Evolutionary conservation across 2,113 vertebrate species (phyloP).

Genomic region (Mesembrinibis cayennensis): DNA sequence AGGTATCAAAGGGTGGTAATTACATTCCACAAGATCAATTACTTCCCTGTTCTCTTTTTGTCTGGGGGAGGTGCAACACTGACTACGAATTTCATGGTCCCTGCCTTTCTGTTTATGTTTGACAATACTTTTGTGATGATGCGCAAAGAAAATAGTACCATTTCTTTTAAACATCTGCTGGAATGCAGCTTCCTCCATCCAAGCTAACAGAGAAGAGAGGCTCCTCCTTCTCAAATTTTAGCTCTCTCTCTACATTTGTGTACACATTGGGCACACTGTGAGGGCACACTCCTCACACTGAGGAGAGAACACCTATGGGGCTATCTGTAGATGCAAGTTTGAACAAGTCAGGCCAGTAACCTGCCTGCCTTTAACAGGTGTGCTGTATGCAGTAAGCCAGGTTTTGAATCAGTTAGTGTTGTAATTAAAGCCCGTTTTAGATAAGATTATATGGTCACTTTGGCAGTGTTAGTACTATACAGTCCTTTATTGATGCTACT

Average conservation of each 20-base stretch:
- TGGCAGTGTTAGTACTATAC: background rate
- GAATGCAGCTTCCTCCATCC: background rate
- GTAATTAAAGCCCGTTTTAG: background rate
- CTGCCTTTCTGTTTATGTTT: background rate
- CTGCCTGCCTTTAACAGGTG: background rate
- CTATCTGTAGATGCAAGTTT: background rate
- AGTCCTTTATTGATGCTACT: background rate
- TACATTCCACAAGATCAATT: background rate
- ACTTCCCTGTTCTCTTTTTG: background rate
- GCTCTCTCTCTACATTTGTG: background rate
- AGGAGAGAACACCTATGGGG: background rate
- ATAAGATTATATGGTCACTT: background rate
- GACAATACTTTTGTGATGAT: background rate
- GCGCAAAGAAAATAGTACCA: rapidly evolving
- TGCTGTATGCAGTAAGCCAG: background rate
- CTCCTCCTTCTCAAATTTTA: background rate
- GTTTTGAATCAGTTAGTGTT: background rate
- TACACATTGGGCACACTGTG: too few species aligned
- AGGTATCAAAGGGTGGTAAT: background rate
- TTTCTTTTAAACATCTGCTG: background rate
- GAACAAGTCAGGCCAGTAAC: background rate
- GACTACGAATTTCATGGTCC: background rate
- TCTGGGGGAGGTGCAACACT: background rate
- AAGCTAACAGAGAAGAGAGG: background rate
- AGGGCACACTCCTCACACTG: too few species aligned